Base-by-base conservation (phyloP, 2,888 invertebrate species). In the Danaus chrysippus region DNA sequence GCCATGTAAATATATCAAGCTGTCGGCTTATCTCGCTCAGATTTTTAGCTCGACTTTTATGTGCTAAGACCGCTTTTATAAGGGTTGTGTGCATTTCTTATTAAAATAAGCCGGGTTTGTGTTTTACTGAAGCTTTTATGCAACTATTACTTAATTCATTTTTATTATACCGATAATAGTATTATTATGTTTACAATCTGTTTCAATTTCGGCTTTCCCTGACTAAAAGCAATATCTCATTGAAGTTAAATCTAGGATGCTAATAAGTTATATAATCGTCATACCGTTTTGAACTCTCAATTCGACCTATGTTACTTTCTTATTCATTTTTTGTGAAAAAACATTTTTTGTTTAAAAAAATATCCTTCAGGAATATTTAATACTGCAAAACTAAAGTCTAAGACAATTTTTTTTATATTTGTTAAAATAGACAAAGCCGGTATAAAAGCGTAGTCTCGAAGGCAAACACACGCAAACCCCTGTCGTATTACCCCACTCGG, bases 351-450 rank as follows among this genome's bases (percentile, higher is more conserved):
- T 34, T 34, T 34, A 34, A 34, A 34, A 34, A 34, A 34, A 34
- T n/a, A 34, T 34, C 1, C 6, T 34, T 34, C 3, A 34, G 23
- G 23, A 5, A 34, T 34, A 34, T 34, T 34, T 34, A 34, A 34
- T 34, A 34, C 6, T 34, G 23, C 23, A 34, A n/a, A 34, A 34
- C 23, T 6, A 34, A 34, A 34, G 23, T 34, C 23, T 2, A 34
- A 64, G 59, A 61, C 56, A 56, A 60, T 66, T 67, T 65, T 65
- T 64, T 53, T 56, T 56, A 66, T 66, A 66, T 64, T 64, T 69
- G 65, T 66, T 68, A 70, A 70, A 68, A 65, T 61, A 65, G 68
- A 69, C 66, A 59, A 63, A 53, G 63, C 62, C 58, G 62, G 60
- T 59, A 63, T 65, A 69, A 66, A 61, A 64, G 61, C 64, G 34